These are phyloP conservation scores for Hypsibius dujardini DNA, from an alignment of 1,140 invertebrate genomes.

Conservation along the genomic window DNA sequence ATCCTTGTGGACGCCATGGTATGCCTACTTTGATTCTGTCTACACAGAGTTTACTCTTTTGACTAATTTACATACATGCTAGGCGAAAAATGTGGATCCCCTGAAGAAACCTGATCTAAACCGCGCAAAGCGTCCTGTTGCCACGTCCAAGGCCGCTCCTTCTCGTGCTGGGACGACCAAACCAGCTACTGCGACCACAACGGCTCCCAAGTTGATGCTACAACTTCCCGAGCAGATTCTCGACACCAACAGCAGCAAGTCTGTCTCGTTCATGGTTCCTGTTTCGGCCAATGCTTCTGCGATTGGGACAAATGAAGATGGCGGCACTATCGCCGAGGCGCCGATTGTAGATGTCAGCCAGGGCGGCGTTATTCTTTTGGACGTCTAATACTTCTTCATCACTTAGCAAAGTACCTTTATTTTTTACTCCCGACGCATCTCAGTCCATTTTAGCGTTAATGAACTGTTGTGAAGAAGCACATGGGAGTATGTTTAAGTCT, in stretches of 20 bases:
- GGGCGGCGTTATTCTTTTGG: too few species aligned
- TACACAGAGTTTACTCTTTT: background rate
- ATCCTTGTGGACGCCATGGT: slow-evolving; percentile 14
- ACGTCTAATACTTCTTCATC: too few species aligned
- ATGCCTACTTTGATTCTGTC: background rate
- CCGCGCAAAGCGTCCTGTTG: background rate
- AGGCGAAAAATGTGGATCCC: background rate
- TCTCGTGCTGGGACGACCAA: background rate
- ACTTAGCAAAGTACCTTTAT: too few species aligned
- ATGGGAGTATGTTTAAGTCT: too few species aligned
- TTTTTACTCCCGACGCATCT: too few species aligned
- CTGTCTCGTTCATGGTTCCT: background rate
- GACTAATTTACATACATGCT: background rate
- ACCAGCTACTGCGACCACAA: background rate
- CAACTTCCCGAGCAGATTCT: background rate
- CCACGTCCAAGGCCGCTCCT: background rate
- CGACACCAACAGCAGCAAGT: slow-evolving; percentile 11
- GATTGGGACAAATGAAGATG: background rate
- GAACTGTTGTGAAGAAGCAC: too few species aligned
- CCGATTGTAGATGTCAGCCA: too few species aligned
- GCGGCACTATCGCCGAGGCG: too few species aligned
- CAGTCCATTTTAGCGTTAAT: too few species aligned
- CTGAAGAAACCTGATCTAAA: background rate
- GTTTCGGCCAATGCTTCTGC: background rate
- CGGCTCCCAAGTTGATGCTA: background rate